Conservation (phyloP, 1,140 invertebrate species). For the Tetragonula clypearis region DNA sequence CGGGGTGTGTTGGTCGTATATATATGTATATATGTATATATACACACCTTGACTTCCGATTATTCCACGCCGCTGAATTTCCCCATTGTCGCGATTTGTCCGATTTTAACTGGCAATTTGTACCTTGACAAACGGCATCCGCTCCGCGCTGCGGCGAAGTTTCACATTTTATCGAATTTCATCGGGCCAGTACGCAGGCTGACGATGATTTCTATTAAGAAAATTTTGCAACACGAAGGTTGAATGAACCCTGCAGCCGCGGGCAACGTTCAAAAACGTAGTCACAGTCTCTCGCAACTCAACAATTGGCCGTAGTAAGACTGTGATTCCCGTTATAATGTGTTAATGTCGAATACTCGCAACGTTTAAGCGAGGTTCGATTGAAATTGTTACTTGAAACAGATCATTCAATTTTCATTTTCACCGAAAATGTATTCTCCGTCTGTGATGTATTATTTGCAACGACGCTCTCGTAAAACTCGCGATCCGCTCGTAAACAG, state of each 20-base stretch:
- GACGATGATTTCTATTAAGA: background rate
- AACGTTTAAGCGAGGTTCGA: too few relatives aligned
- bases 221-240: background rate
- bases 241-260: background rate
- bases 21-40: background rate
- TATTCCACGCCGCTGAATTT: background rate
- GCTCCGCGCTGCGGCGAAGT: background rate
- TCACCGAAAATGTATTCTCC: background rate
- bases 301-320: too few relatives aligned
- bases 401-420: background rate
- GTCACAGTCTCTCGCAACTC: too few relatives aligned
- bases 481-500: background rate
- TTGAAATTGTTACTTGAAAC: too few relatives aligned
- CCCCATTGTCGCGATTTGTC: background rate
- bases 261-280: too few relatives aligned
- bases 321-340: too few relatives aligned
- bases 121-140: background rate
- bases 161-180: background rate
- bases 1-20: background rate
- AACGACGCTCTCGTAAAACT: background rate
- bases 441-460: background rate
- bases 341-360: too few relatives aligned
- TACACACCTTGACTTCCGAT: background rate
- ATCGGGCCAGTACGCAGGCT: background rate
- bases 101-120: background rate